Conservation (phyloP, 2,888 invertebrate genomes). For the Nomada hirtipes region DNA sequence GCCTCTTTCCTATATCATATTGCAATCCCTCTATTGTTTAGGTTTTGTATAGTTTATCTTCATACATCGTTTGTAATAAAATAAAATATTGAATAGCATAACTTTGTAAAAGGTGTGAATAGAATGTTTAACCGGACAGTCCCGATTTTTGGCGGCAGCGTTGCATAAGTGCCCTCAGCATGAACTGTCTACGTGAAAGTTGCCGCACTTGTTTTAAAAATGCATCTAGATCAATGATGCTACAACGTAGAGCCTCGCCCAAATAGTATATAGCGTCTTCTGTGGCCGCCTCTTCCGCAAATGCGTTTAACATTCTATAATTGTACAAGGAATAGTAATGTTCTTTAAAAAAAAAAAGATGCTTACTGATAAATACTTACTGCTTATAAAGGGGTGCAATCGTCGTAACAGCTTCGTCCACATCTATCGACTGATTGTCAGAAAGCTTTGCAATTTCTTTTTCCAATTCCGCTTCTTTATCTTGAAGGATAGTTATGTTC, state of each 20-base stretch:
- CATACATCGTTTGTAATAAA: constrained; percentile 58
- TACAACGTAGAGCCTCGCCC: constrained; percentile 96
- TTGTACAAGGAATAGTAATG: constrained; percentile 17
- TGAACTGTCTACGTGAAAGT: constrained; percentile 97
- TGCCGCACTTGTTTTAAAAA: constrained; percentile 98
- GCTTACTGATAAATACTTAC: constrained; percentile 85
- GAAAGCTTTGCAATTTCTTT: constrained; percentile 91
- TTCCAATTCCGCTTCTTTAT: constrained; percentile 94
- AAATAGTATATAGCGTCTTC: constrained; percentile 99
- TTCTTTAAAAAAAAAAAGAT: not conserved
- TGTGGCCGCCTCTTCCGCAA: constrained; percentile 98
- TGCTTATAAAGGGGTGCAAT: constrained; percentile 98
- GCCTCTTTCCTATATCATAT: constrained; percentile 46
- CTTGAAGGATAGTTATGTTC: constrained; percentile 92
- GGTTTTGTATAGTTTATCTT: constrained; percentile 41
- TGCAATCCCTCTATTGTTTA: constrained; percentile 33
- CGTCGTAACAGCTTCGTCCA: constrained; percentile 98
- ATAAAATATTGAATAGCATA: constrained; percentile 62
- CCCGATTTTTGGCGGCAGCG: constrained; percentile 98
- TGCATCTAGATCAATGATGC: constrained; percentile 97
- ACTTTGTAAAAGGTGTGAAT: constrained; percentile 39
- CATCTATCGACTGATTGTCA: constrained; percentile 93
- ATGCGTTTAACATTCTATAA: constrained; percentile 93
- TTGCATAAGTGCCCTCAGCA: constrained; percentile 97
- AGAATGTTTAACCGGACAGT: constrained; percentile 87